Conservation (phyloP, 92 coral and sea anemone species). For the Phymanthus crucifer region DNA sequence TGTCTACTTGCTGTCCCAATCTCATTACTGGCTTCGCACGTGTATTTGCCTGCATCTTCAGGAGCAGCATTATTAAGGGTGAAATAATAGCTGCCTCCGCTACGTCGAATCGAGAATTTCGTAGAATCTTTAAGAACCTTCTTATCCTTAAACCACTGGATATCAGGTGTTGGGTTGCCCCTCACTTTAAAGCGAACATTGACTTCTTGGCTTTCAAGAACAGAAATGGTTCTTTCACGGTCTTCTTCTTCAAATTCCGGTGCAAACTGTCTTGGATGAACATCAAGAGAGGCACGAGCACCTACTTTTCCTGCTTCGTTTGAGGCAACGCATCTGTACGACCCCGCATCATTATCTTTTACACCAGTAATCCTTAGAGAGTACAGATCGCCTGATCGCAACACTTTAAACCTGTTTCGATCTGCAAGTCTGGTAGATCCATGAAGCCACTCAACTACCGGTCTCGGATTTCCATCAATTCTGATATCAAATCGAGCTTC, state of each 20-base stretch:
- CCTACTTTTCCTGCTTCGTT: slow-evolving; percentile 64
- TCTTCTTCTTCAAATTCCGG: slow-evolving; percentile 55
- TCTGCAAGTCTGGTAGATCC: slow-evolving; percentile 50
- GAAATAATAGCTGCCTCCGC: slow-evolving; percentile 40
- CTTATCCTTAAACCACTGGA: slow-evolving; percentile 65
- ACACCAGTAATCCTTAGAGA: slow-evolving; percentile 46
- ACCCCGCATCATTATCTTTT: slow-evolving; percentile 61
- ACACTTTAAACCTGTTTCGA: slow-evolving; percentile 46
- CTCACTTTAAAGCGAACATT: slow-evolving; percentile 29
- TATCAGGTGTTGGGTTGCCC: slow-evolving; percentile 65
- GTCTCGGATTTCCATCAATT: slow-evolving; percentile 74
- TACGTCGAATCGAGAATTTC: slow-evolving; percentile 37
- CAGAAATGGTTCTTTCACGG: slow-evolving; percentile 18
- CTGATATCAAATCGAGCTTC: slow-evolving; percentile 79
- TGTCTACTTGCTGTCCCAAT: slow-evolving; percentile 58
- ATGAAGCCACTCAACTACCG: slow-evolving; percentile 66
- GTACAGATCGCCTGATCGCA: slow-evolving; percentile 54
- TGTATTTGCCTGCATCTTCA: slow-evolving; percentile 65
- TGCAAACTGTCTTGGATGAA: slow-evolving; percentile 41
- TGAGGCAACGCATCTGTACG: slow-evolving; percentile 68
- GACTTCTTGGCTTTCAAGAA: slow-evolving; percentile 19
- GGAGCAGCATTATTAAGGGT: slow-evolving; percentile 46
- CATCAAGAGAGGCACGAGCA: slow-evolving; percentile 45
- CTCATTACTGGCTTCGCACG: slow-evolving; percentile 66
- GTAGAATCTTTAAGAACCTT: slow-evolving; percentile 36